phyloP scores from a whole-genome alignment of 2,797 vertebrate species.

The Oreochromis grahami region DNA sequence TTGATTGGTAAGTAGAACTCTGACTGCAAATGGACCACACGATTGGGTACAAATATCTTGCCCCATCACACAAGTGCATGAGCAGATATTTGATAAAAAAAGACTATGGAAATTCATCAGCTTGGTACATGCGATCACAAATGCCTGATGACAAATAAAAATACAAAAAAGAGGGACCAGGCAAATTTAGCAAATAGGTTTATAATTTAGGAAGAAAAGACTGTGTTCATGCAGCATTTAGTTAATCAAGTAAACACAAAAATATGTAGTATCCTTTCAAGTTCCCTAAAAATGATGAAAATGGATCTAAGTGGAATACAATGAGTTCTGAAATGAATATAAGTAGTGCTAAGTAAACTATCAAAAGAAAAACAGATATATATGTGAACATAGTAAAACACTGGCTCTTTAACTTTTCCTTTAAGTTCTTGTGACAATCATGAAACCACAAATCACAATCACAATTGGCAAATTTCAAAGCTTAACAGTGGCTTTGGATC shows the following conservation, averaged over 20 bases:
- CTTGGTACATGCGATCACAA: neutral
- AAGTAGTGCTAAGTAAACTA: neutral
- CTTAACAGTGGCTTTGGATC: neutral
- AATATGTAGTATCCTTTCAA: neutral
- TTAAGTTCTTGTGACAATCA: neutral
- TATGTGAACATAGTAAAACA: neutral
- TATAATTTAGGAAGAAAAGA: neutral
- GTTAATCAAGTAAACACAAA: neutral
- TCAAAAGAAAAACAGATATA: neutral
- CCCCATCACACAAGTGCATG: neutral
- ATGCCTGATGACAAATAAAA: neutral
- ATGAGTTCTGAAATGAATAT: neutral
- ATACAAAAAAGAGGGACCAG: neutral
- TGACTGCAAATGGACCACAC: neutral
- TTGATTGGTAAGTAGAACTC: neutral
- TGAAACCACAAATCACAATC: neutral
- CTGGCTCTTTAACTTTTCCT: neutral
- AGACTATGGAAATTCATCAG: neutral
- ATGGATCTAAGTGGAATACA: no score
- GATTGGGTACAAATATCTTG: neutral
- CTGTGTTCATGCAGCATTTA: neutral
- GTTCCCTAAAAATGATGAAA: neutral
- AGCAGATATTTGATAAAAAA: neutral
- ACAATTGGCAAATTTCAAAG: constrained; percentile 2
- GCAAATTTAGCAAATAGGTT: neutral